phyloP scores from a whole-genome alignment of 1,140 invertebrate species.

The Trachelipus rathkii region DNA sequence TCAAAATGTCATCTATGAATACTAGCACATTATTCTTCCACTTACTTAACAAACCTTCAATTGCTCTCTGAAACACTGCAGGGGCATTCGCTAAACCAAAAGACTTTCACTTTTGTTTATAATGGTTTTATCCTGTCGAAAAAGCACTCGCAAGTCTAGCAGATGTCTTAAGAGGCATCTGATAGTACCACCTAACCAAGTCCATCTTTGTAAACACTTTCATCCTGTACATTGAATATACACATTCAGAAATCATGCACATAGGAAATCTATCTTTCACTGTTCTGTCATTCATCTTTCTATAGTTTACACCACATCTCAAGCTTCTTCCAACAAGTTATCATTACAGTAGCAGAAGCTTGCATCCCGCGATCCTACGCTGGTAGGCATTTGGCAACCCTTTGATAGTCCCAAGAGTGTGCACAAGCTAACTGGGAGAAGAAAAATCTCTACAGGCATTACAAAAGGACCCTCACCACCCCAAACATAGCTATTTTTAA shows the following conservation, averaged over 20 bases:
- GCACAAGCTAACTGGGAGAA: too few relatives aligned
- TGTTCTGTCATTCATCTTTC: neutral
- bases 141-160: neutral
- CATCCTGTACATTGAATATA: neutral
- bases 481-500: too few relatives aligned
- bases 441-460: too few relatives aligned
- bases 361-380: too few relatives aligned
- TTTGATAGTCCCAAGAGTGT: too few relatives aligned
- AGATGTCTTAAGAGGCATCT: neutral
- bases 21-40: neutral
- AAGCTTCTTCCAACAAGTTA: too few relatives aligned
- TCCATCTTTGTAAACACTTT: constrained; percentile 9
- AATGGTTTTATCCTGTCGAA: neutral
- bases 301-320: constrained; percentile 20
- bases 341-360: too few relatives aligned
- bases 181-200: neutral
- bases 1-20: neutral
- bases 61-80: neutral
- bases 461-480: too few relatives aligned
- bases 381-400: too few relatives aligned
- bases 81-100: neutral
- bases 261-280: neutral
- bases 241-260: neutral
- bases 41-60: neutral
- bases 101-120: neutral